Base-by-base conservation (phyloP, 2,797 vertebrate genomes). In the Sciaenops ocellatus region DNA sequence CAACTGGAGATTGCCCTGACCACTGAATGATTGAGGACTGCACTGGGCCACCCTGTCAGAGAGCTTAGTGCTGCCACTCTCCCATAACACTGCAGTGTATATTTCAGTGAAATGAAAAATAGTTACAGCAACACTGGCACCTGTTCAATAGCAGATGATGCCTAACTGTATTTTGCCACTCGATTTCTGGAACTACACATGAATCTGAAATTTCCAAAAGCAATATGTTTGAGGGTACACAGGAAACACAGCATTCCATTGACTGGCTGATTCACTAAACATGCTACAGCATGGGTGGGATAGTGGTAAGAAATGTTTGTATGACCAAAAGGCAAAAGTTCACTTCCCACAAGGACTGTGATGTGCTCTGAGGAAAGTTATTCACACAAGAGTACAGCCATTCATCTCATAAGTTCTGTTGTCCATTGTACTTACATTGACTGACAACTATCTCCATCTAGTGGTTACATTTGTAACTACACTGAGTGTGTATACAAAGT, bases 381-480 rank as follows among this genome's bases (percentile, higher is more conserved):
- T 4, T 12, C 13, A 71, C 52, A 66, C n/a, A 67, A 54, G 56
- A 77, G 41, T 51, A 65, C 64, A 74, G 73, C 38, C 41, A 30
- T 6, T 55, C 0, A 2, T 13, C 5, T 4, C 9, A 20, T 50
- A 22, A 24, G 6, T 0, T 51, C 5, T 24, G 18, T 4, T 38
- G n/a, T 28, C 5, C 12, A 51, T 10, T 41, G 16, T 46, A 9
- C 28, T 12, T 24, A 24, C 20, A 68, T 51, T 52, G 38, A 4
- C 52, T 51, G 61, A 68, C 51, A 24, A 75, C 34, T 88, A 70
- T 28, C 80, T 28, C 91, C 92, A 91, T 83, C 94, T 94, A 84
- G 87, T 89, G 95, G 89, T 11, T 2, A 47, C 0, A 24, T 52
- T 3, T 16, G 28, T 26, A 79, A 79, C 74, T 83, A 76, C 78